A percentile compares a stretch with the other conserved stretches of the same genome.
phyloP scores from a whole-genome alignment of 2,888 invertebrate genomes.

The Zootermopsis nevadensis region DNA sequence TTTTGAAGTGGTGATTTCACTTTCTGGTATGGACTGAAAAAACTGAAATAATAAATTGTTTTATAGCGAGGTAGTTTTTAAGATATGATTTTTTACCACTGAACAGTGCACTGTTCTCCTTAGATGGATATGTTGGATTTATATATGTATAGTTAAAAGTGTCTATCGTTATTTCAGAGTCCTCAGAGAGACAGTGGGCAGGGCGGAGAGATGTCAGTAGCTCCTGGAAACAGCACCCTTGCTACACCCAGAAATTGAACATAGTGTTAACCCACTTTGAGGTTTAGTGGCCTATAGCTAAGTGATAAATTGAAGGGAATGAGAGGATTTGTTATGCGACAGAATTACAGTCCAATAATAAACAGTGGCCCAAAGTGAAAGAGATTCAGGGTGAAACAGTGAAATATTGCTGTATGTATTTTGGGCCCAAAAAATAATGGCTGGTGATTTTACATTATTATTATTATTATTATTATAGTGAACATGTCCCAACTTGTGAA shows the following conservation, averaged over 20 bases:
- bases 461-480: background rate
- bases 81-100: too few species aligned
- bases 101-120: too few species aligned
- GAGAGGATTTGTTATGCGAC: slow-evolving; percentile 3
- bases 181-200: slow-evolving; percentile 69
- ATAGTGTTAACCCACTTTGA: background rate
- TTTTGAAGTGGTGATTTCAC: too few species aligned
- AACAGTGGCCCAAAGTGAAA: background rate
- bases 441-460: slow-evolving; percentile 1
- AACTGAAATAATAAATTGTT: too few species aligned
- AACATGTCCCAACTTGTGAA: slow-evolving; percentile 31
- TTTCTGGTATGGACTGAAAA: too few species aligned
- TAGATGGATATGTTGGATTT: background rate
- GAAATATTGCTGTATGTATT: background rate
- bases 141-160: background rate
- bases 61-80: too few species aligned
- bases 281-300: background rate
- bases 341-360: background rate
- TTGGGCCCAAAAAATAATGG: background rate
- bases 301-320: background rate
- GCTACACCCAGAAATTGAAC: slow-evolving; percentile 64
- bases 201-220: slow-evolving; percentile 69
- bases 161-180: slow-evolving; percentile 63
- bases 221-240: slow-evolving; percentile 66
- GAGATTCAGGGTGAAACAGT: slow-evolving; percentile 15